phyloP scores from a whole-genome alignment of 2,888 invertebrate genomes.

The Mythimna vitellina region DNA sequence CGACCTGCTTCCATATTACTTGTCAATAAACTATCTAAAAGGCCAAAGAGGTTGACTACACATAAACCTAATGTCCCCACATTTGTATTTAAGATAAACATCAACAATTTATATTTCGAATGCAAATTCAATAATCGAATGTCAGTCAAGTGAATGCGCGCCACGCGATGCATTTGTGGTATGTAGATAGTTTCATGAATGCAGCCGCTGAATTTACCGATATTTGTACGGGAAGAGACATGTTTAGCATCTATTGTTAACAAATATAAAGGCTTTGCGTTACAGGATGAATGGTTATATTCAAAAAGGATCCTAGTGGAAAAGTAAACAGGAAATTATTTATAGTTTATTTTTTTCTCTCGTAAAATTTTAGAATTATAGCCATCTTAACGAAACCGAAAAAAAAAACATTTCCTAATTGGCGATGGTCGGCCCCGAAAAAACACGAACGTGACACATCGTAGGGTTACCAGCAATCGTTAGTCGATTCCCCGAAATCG shows the following conservation, averaged over 20 bases:
- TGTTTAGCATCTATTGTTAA: slow-evolving; percentile 59
- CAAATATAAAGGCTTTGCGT: slow-evolving; percentile 22
- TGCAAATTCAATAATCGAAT: slow-evolving; percentile 63
- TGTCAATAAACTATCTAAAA: slow-evolving; percentile 51
- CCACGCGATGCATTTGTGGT: slow-evolving; percentile 46
- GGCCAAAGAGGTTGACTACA: slow-evolving; percentile 57
- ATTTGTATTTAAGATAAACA: slow-evolving; percentile 60
- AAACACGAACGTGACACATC: slow-evolving; percentile 56
- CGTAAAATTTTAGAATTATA: slow-evolving; percentile 1
- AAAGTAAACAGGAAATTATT: slow-evolving; percentile 14
- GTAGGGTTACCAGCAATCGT: slow-evolving; percentile 64
- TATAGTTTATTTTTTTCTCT: neutral
- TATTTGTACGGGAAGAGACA: slow-evolving; percentile 46
- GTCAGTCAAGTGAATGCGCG: slow-evolving; percentile 59
- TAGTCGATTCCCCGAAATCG: slow-evolving; percentile 72
- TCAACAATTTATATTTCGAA: slow-evolving; percentile 58
- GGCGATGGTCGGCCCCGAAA: slow-evolving; percentile 52
- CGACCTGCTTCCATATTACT: slow-evolving; percentile 46
- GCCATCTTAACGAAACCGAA: neutral
- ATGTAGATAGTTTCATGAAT: slow-evolving; percentile 59
- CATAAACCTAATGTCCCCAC: slow-evolving; percentile 59
- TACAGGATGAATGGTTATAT: slow-evolving; percentile 1
- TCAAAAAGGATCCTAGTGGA: neutral
- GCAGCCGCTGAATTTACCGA: slow-evolving; percentile 55
- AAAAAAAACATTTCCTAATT: slow-evolving; percentile 46